Base-by-base conservation (phyloP, 2,888 invertebrate genomes). In the Heliconius ethilla region DNA sequence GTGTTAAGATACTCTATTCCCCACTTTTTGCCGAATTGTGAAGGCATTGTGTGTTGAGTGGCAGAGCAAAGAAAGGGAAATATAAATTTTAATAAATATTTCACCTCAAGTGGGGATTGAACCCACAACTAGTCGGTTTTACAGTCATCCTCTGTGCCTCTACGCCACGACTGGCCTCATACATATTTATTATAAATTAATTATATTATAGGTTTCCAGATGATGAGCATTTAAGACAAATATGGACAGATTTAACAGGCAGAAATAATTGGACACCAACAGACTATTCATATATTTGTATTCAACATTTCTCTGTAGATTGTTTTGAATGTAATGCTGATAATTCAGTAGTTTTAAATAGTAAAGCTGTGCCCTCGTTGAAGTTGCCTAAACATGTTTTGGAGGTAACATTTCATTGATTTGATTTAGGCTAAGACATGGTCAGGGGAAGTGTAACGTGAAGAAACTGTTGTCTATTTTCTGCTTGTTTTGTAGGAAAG, bases 231-330 rank as follows among this genome's bases (percentile, higher is more conserved):
- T 87, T 89, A 4, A 86, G 89, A 75, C 92, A 93, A 83, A 92
- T 94, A 83, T 94, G 94, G 94, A 90, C 93, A 3, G 92, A 93
- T 82, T 87, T 94, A 5, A 94, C 94, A 0, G 94, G 94, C 3
- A 90, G 94, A 45, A 92, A 90, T 81, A 93, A 91, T 82, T 94
- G 94, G 94, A 93, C 93, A 0, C 93, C 94, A 0, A 94, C 93
- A 0, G 94, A 94, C 82, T 94, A 88, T 81, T 94, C 94, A 0
- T 94, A 93, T 80, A 93, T 94, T 80, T 94, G 94, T 82, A 89
- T 93, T 79, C 92, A 93, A 78, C 94, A 94, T 80, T 94, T 94
- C 83, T 92, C 94, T 0, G 90, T 93, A 0, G 94, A 94, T 83
- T 93, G 92, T 78, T 94, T 94, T 82, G 89, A 87, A 80, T 90